phyloP scores from a whole-genome alignment of 2,888 invertebrate species.

The Acleris sparsana region DNA sequence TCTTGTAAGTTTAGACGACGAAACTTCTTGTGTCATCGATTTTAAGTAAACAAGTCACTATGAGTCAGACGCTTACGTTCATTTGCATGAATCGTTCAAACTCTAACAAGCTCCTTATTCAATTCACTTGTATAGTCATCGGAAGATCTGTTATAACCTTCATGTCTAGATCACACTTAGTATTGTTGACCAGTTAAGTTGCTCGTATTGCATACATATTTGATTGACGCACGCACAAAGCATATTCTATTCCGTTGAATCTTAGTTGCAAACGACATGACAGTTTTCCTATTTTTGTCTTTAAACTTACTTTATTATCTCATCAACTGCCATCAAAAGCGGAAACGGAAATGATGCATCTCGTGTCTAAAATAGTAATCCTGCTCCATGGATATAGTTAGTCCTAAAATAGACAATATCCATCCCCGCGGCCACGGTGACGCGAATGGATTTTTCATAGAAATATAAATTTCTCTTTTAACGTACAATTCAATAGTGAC shows the following conservation, averaged over 20 bases:
- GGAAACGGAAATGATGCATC: background rate
- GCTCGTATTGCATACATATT: too few relatives aligned
- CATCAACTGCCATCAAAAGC: slow-evolving; percentile 1
- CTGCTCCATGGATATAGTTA: background rate
- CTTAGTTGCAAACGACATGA: too few relatives aligned
- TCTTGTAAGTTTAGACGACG: slow-evolving; percentile 32
- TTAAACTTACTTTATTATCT: slow-evolving; percentile 7
- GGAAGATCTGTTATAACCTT: slow-evolving; percentile 1
- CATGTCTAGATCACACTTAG: slow-evolving; percentile 1
- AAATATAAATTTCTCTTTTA: background rate
- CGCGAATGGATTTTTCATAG: background rate
- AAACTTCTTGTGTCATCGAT: slow-evolving; percentile 29
- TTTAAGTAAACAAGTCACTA: slow-evolving; percentile 12
- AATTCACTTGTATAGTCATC: background rate
- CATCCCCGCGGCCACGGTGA: background rate
- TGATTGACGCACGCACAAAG: too few relatives aligned
- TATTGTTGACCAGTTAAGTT: background rate
- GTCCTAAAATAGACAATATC: slow-evolving; percentile 1
- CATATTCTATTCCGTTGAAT: too few relatives aligned
- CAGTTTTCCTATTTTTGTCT: background rate
- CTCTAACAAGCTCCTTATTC: background rate
- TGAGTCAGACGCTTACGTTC: slow-evolving; percentile 20
- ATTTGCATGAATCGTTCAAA: background rate
- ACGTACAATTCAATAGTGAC: slow-evolving; percentile 14
- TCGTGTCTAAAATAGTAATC: slow-evolving; percentile 4